These are phyloP conservation scores for Agrenia bidenticulata DNA, from an alignment of 2,888 invertebrate species.

Conservation along the genomic window DNA sequence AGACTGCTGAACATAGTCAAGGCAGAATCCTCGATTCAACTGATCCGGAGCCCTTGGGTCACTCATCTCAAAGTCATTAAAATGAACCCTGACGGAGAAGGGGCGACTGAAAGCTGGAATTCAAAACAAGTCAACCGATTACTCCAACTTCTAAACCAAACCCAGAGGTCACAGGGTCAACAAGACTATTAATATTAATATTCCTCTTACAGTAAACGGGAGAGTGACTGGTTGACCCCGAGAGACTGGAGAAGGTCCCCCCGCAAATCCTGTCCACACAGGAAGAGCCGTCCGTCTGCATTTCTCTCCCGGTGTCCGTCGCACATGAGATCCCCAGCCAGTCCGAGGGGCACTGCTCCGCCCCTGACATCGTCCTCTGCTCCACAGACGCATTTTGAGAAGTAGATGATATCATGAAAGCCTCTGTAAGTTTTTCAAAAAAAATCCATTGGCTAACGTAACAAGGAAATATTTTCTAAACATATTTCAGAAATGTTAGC, in stretches of 20 bases:
- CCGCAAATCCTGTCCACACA: constrained; percentile 52
- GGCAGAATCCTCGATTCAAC: constrained; percentile 42
- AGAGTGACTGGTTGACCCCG: constrained; percentile 64
- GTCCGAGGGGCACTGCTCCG: constrained; percentile 52
- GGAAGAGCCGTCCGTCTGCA: constrained; percentile 46
- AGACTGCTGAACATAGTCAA: constrained; percentile 52
- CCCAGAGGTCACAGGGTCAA: too few relatives aligned
- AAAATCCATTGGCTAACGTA: neutral
- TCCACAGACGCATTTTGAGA: constrained; percentile 43
- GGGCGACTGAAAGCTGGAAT: constrained; percentile 51
- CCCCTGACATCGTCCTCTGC: constrained; percentile 49
- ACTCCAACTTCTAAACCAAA: too few relatives aligned
- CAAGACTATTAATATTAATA: too few relatives aligned
- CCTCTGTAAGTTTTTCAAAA: constrained; percentile 31
- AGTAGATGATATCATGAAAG: constrained; percentile 50
- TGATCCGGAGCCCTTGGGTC: constrained; percentile 51
- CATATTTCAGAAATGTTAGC: neutral
- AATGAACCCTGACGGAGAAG: constrained; percentile 50
- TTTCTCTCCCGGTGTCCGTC: constrained; percentile 51
- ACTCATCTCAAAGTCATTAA: constrained; percentile 52
- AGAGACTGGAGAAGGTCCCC: constrained; percentile 48
- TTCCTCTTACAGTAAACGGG: constrained; percentile 74
- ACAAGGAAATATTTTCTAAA: neutral
- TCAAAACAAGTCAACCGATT: too few relatives aligned
- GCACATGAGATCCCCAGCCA: constrained; percentile 51